Base-by-base conservation (phyloP, 2,113 vertebrate genomes). In the Elephantulus edwardii region DNA sequence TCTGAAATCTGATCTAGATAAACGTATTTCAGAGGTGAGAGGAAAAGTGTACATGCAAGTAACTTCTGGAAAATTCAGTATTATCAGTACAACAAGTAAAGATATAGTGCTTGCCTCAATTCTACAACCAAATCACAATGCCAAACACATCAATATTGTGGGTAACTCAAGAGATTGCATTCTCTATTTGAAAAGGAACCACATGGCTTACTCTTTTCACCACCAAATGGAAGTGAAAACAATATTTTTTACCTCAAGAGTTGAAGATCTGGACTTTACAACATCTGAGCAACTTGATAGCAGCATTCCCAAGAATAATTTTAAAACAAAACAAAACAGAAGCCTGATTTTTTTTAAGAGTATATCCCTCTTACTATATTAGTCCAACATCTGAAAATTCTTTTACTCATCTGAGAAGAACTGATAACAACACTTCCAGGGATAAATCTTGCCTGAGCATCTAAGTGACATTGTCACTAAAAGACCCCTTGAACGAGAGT, bases 181-280 rank as follows among this genome's bases (percentile, higher is more conserved):
- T 60, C 44, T 46, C 71, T 52, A 3, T 84, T 72, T 94, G 38
- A 93, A 66, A 66, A 62, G 38, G 1, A 46, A 70, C 0, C 26
- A 3, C 0, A 17, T 11, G 4, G 3, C 13, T 50, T 24, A 60
- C 35, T 93, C 70, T 46, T 86, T 5, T 13, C 56, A 10, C 20
- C 50, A 22, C 46, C 44, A 40, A 80, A 76, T 72, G 28, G 22
- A 74, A 56, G 35, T 77, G 70, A 86, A 91, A 93, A 89, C 4
- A 60, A 48, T 28, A 83, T 20, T 83, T n/a, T 87, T 48, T 2
- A 6, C n/a, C 58, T 60, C 2, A 5, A 42, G 66, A 64, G 17
- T 33, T 84, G 68, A 85, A 91, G 79, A 79, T 70, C 6, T 70
- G 35, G 35, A 3, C 40, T 92, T 94, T 70, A 77, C 42, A 90